phyloP scores from a whole-genome alignment of 2,888 invertebrate genomes.

The Byasa hedistus region DNA sequence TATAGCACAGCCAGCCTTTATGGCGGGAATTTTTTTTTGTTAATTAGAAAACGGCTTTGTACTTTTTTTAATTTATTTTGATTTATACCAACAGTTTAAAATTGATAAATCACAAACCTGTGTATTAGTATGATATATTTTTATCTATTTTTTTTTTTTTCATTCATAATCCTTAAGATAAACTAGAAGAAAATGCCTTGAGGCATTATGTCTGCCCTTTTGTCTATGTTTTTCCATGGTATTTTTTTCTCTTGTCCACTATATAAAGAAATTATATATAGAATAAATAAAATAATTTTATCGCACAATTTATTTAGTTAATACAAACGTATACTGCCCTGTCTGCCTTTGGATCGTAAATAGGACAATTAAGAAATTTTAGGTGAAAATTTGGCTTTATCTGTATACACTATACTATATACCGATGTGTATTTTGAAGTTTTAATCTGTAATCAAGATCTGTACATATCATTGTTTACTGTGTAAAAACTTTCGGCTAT shows the following conservation, averaged over 20 bases:
- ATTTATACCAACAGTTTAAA: neutral
- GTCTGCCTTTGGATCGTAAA: slow-evolving; percentile 19
- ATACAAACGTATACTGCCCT: slow-evolving; percentile 19
- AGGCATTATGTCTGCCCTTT: too few relatives aligned
- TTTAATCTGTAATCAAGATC: slow-evolving; percentile 16
- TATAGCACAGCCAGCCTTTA: neutral
- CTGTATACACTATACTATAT: slow-evolving; percentile 22
- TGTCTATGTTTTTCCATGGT: too few relatives aligned
- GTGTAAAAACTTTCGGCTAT: slow-evolving; percentile 28
- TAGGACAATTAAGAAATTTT: slow-evolving; percentile 2
- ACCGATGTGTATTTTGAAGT: slow-evolving; percentile 19
- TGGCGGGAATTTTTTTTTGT: neutral
- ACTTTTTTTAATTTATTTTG: neutral
- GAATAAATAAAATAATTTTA: neutral
- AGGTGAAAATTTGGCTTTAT: slow-evolving; percentile 21
- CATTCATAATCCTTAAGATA: too few relatives aligned
- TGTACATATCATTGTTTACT: slow-evolving; percentile 27
- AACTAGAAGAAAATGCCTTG: too few relatives aligned
- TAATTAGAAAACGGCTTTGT: neutral
- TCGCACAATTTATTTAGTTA: slow-evolving; percentile 20
- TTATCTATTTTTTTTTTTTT: too few relatives aligned
- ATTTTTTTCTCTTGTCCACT: too few relatives aligned
- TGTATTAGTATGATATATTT: neutral
- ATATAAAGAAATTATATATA: too few relatives aligned
- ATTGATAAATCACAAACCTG: neutral